Evolutionary conservation across 2,113 vertebrate species (phyloP).

Genomic region (Rafetus swinhoei): DNA sequence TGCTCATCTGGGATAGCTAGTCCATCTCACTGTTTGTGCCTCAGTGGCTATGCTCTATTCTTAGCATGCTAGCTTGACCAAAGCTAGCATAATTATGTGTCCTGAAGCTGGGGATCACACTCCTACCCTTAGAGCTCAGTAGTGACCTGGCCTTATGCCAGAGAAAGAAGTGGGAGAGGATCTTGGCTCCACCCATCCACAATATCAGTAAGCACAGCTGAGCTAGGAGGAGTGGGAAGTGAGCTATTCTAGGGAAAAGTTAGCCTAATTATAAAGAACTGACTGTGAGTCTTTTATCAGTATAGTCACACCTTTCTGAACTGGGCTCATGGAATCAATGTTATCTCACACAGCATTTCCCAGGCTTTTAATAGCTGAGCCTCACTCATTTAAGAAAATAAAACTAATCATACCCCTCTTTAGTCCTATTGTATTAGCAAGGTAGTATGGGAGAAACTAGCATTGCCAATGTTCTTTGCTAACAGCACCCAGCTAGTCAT

Average conservation of each 20-base stretch:
- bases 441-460: background rate
- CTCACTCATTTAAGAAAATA: background rate
- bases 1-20: background rate
- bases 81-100: background rate
- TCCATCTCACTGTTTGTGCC: background rate
- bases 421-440: background rate
- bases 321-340: background rate
- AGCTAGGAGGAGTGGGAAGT: background rate
- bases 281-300: background rate
- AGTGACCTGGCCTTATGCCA: background rate
- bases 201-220: background rate
- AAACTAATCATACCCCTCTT: background rate
- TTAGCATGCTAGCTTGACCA: background rate
- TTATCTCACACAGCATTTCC: background rate
- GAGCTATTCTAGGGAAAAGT: background rate
- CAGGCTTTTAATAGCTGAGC: background rate
- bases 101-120: background rate
- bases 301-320: background rate
- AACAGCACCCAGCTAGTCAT: background rate
- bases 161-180: background rate
- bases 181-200: background rate
- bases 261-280: background rate
- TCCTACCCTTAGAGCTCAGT: background rate
- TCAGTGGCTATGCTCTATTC: background rate
- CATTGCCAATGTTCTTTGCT: background rate